Base-by-base conservation (phyloP, 2,888 invertebrate species). In the Tenodera sinensis region DNA sequence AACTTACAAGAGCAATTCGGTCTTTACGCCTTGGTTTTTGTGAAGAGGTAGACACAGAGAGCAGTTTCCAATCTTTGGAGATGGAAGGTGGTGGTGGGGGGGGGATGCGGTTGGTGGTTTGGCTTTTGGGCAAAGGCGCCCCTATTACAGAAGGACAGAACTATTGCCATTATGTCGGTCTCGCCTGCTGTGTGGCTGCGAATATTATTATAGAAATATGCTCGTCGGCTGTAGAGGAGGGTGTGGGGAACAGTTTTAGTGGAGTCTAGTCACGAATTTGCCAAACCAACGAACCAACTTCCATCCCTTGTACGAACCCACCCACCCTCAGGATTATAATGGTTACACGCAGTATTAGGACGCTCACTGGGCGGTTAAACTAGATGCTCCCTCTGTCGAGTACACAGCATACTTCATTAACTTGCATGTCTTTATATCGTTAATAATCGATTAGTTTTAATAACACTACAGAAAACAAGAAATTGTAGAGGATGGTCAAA, bases 201-300 rank as follows among this genome's bases (percentile, higher is more conserved):
- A 86, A 86, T 87, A 87, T 83, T 87, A 83, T 34, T 87, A 83
- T 87, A 87, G 87, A 87, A 87, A 87, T 34, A 87, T 87, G 87
- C 82, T 87, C 30, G 28, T 12, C 20, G 1, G 20, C 3, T n/a
- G n/a, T n/a, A n/a, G n/a, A 1, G 82, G 8, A n/a, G 28, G 87
- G 15, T 28, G 81, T 2, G 87, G 82, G 30, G 87, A 87, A 87
- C 87, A 83, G n/a, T 82, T 87, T 34, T 87, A 87, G 87, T 87
- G 34, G 42, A 87, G 87, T 87, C 87, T 34, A 87, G 87, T 87
- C 87, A 87, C 87, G 87, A 87, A 87, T 87, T 87, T 87, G 87
- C 87, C 87, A 87, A 87, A 87, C 87, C 83, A 87, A 83, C 87
- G 87, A 87, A 87, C 87, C 87, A 87, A 87, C 82, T 87, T 82